Base-by-base conservation (phyloP, 2,797 vertebrate species). In the Chrysocyon brachyurus region DNA sequence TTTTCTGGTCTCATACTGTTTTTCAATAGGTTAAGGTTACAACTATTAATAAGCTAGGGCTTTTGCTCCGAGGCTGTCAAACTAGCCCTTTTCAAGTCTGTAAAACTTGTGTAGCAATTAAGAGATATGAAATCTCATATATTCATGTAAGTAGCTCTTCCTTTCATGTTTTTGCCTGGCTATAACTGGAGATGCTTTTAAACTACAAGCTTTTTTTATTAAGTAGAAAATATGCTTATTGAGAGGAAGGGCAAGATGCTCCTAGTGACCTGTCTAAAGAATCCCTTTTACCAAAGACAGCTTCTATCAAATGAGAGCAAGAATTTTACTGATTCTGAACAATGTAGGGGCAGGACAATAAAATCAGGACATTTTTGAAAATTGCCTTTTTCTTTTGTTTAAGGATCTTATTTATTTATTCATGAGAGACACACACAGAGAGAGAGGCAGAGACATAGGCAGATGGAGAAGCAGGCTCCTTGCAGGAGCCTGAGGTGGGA, bases 201-300 rank as follows among this genome's bases (percentile, higher is more conserved):
- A 97, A 87, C n/a, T 49, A 87, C 28, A 92, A 93, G n/a, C 26
- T 81, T 91, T 46, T 46, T 97, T 92, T 83, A 85, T 93, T 98
- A 95, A 94, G 84, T 86, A 87, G 86, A 97, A 97, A 97, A 96
- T 92, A 61, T 83, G 96, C 92, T 94, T 91, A 63, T 90, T 96
- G 49, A 86, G 36, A 86, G 16, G 61, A 90, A 97, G 52, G 82
- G 26, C 57, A 96, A 96, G 90, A 93, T 33, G 94, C 54, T 87
- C 49, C 28, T 57, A 91, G 21, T 93, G 87, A 93, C 78, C 59
- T 96, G 21, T 90, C 85, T 95, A 88, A 93, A 94, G 77, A 95
- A 88, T 95, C 31, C 9, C 33, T 81, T 90, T 87, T 75, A 90
- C 49, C 81, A 97, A 92, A 91, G 68, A 87, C 49, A 92, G 31